Evolutionary conservation across 2,888 invertebrate genomes (phyloP).

Genomic region (Cyaniris semiargus): DNA sequence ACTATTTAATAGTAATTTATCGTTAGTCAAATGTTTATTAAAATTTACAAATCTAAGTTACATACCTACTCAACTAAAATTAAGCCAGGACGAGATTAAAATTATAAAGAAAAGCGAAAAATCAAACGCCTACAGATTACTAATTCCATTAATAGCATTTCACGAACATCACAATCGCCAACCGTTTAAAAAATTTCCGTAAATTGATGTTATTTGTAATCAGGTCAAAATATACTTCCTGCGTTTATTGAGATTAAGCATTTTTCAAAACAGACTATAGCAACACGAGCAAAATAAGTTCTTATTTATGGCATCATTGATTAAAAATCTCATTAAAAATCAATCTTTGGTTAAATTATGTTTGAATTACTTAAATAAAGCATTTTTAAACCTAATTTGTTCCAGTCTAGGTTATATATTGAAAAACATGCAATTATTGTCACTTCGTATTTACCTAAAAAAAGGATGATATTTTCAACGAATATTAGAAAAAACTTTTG

Average conservation of each 20-base stretch:
- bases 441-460: too few species aligned
- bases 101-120: neutral
- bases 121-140: neutral
- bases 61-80: too few species aligned
- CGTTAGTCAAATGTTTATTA: too few species aligned
- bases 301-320: neutral
- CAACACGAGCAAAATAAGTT: neutral
- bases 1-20: too few species aligned
- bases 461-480: too few species aligned
- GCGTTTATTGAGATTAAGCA: neutral
- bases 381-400: neutral
- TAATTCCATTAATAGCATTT: neutral
- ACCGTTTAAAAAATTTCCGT: neutral
- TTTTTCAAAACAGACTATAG: neutral
- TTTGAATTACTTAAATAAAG: too few species aligned
- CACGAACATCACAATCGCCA: neutral
- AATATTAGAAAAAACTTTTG: too few species aligned
- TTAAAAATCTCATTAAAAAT: neutral
- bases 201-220: neutral
- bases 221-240: neutral
- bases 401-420: too few species aligned
- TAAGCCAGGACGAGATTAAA: neutral
- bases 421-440: too few species aligned
- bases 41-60: too few species aligned
- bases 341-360: too few species aligned